Conservation (phyloP, 2,113 vertebrate species). For the Chaetodon trifascialis region DNA sequence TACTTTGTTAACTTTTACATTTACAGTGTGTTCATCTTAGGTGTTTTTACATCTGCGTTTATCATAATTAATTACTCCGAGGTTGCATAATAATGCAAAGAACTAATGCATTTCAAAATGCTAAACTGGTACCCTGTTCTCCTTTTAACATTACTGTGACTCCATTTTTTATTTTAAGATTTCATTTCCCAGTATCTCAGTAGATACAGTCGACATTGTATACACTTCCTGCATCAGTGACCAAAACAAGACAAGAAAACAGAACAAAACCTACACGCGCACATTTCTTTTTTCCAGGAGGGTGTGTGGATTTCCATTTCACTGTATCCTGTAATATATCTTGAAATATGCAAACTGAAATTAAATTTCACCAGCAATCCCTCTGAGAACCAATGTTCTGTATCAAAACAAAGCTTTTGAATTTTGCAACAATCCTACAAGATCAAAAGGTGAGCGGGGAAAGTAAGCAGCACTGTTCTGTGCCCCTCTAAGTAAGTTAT, state of each 20-base stretch:
- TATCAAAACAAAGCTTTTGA: background rate
- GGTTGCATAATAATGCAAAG: background rate
- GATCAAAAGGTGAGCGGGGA: no score
- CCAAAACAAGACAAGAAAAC: no score
- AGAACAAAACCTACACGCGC: background rate
- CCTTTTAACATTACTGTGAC: background rate
- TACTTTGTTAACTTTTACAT: slow-evolving; percentile 11
- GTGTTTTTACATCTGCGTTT: slow-evolving; percentile 1
- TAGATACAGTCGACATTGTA: background rate
- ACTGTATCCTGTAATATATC: no score
- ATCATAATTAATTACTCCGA: background rate
- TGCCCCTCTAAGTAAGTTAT: background rate
- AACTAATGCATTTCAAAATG: slow-evolving; percentile 6
- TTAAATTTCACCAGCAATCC: background rate
- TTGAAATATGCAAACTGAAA: no score
- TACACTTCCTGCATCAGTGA: background rate
- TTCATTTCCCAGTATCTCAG: background rate
- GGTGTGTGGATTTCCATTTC: no score
- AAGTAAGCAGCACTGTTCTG: background rate
- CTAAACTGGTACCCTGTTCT: background rate
- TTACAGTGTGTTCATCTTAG: background rate
- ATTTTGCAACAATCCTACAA: background rate
- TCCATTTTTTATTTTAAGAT: background rate
- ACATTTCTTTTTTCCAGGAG: background rate
- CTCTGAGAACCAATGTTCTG: background rate